phyloP scores from a whole-genome alignment of 2,888 invertebrate species.

The Chorisops tibialis region DNA sequence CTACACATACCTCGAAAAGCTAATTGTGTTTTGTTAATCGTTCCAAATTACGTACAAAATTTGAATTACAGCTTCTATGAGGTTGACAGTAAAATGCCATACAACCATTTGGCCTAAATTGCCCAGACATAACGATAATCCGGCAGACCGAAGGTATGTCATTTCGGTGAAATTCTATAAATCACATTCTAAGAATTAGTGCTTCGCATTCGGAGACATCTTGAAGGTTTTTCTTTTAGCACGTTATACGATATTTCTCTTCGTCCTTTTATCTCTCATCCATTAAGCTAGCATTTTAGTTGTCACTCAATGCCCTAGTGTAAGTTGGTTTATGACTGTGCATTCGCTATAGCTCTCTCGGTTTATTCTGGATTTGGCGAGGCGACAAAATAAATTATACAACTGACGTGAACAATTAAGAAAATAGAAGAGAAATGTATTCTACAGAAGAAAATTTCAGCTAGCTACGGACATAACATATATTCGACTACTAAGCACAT shows the following conservation, averaged over 20 bases:
- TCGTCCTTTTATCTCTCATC: slow-evolving; percentile 1
- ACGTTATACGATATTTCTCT: background rate
- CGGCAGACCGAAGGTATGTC: background rate
- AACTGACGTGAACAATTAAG: slow-evolving; percentile 6
- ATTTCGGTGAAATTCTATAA: slow-evolving; percentile 9
- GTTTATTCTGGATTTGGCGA: too few relatives aligned
- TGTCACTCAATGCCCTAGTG: background rate
- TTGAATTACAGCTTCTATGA: too few relatives aligned
- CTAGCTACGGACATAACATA: background rate
- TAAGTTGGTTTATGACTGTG: too few relatives aligned
- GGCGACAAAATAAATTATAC: slow-evolving; percentile 5
- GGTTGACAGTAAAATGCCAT: too few relatives aligned
- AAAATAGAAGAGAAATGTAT: background rate
- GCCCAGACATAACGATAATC: too few relatives aligned
- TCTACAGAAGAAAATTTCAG: background rate
- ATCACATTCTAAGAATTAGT: background rate
- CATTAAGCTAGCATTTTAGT: slow-evolving; percentile 1
- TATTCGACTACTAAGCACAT: background rate
- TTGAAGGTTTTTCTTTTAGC: background rate
- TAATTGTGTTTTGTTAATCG: too few relatives aligned
- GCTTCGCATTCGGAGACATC: background rate
- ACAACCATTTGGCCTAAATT: too few relatives aligned
- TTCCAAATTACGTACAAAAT: too few relatives aligned
- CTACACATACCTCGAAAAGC: too few relatives aligned
- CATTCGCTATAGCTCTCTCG: too few relatives aligned